Conservation (phyloP, 2,113 vertebrate species). For the Heliornis fulica region DNA sequence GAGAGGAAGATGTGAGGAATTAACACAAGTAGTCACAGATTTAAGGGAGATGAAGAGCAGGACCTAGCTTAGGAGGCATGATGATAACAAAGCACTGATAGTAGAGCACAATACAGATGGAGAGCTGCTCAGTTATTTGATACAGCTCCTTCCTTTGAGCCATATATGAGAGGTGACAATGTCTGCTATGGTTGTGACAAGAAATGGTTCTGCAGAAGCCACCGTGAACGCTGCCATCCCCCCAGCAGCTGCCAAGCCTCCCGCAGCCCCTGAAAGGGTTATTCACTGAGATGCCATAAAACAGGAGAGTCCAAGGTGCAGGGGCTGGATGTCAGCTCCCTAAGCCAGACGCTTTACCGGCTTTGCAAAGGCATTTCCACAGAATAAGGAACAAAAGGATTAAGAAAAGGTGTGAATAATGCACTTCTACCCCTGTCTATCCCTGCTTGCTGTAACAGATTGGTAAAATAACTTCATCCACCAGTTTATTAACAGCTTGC, state of each 20-base stretch:
- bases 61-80: neutral
- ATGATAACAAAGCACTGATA: neutral
- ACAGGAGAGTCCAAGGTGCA: accelerated
- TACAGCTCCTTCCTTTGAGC: neutral
- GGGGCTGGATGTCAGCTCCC: neutral
- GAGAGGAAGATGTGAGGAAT: neutral
- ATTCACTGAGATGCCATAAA: accelerated
- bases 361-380: neutral
- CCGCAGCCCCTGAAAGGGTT: neutral
- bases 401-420: constrained; percentile 52
- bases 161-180: neutral
- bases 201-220: neutral
- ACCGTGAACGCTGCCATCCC: accelerated
- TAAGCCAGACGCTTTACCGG: neutral
- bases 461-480: constrained; percentile 65
- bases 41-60: neutral
- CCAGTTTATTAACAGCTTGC: constrained; percentile 71
- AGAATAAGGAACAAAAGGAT: constrained; percentile 41
- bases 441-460: constrained; percentile 15
- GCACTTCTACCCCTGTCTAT: constrained; percentile 24
- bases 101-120: neutral
- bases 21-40: neutral
- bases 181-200: accelerated
- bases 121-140: neutral
- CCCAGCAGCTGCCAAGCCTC: neutral